A percentile compares a stretch with the other conserved stretches of the same genome.
Conservation (phyloP, 2,888 invertebrate genomes). For the Drosophila niveifrons region DNA sequence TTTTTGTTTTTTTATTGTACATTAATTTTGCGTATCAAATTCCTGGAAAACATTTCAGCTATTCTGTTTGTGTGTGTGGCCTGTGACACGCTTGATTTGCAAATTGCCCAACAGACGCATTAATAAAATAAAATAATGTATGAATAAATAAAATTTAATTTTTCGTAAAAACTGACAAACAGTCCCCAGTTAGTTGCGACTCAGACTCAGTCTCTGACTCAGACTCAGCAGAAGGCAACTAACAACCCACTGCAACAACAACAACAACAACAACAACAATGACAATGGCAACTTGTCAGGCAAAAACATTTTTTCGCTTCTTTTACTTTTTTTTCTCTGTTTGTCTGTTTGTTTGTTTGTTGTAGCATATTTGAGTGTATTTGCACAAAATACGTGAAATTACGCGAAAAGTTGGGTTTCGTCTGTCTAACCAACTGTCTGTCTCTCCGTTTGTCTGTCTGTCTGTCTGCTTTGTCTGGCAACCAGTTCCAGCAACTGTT, state of each 20-base stretch:
- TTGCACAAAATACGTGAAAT: conserved; percentile 78
- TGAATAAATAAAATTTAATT: conserved; percentile 78
- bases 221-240: conserved; percentile 10
- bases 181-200: conserved; percentile 48
- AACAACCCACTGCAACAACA: conserved; percentile 21
- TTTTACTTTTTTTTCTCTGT: conserved; percentile 1
- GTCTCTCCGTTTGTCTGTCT: conserved; percentile 23
- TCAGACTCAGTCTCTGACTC: neutral
- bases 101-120: conserved; percentile 57
- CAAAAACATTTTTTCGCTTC: conserved; percentile 38
- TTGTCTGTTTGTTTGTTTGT: conserved; percentile 25
- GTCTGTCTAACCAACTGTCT: conserved; percentile 30
- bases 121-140: conserved; percentile 66
- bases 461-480: conserved; percentile 33
- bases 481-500: conserved; percentile 24
- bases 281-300: conserved; percentile 51
- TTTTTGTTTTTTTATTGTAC: neutral
- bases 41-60: neutral
- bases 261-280: conserved; percentile 18
- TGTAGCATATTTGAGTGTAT: conserved; percentile 75
- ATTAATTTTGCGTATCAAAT: conserved; percentile 16
- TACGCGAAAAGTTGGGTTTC: conserved; percentile 70
- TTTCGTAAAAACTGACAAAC: conserved; percentile 70
- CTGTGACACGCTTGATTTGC: conserved; percentile 44
- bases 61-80: conserved; percentile 18